Base-by-base conservation (phyloP, 2,888 invertebrate genomes). In the Ptilodon capucinus region DNA sequence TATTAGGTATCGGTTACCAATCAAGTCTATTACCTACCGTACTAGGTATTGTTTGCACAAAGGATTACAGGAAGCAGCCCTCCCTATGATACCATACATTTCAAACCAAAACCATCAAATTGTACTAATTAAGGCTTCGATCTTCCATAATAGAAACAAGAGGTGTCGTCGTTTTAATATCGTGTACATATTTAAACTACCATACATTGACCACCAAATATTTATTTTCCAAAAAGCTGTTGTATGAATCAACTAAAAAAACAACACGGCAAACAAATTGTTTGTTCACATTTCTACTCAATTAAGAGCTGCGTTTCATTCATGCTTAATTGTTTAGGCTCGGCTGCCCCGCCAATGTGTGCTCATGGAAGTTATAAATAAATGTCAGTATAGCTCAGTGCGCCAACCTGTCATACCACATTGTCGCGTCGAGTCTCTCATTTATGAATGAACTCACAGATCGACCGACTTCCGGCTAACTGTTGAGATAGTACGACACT, bases 361-460 rank as follows among this genome's bases (percentile, higher is more conserved):
- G 69, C 76, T 72, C 76, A 78, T 63, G 46, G 25, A 0, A 11
- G 32, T 51, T 76, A 67, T 61, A 65, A 77, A 84, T 84, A 88
- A 71, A 80, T 71, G 64, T 74, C 59, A 80, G 57, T 74, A 64
- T 83, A 51, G 76, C 66, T 63, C 57, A 57, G 56, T 66, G 64
- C 74, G 68, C 73, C 74, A 79, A 77, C 78, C 75, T 78, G 83
- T 82, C 79, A 81, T 87, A 81, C 79, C 73, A 85, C 89, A 82
- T 86, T 88, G 86, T 87, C 84, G 79, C 76, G 64, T 56, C 70
- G 74, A 74, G 79, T 64, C 71, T 71, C 76, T 84, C 87, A 81
- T 90, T 91, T 89, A 90, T 91, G 91, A 91, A 91, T 91, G 91
- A 87, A 90, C 86, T 84, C 84, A 86, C 88, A 87, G 91, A 91